These are phyloP conservation scores for Sebastes trivittatus DNA, from an alignment of 2,797 vertebrate genomes.

Conservation along the genomic window DNA sequence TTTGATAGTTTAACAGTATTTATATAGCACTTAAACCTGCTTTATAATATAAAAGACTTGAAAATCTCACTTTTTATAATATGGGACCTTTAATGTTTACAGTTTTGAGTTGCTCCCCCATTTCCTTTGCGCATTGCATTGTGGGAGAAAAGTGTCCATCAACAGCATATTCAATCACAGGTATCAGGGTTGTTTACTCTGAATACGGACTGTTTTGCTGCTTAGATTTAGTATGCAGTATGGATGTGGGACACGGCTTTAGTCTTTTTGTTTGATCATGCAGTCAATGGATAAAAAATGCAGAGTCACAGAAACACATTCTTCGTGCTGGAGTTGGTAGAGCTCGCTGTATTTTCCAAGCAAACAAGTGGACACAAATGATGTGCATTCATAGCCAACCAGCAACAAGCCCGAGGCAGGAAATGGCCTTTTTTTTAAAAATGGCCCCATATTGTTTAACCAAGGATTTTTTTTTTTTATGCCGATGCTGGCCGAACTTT, in stretches of 20 bases:
- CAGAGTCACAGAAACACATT: slow-evolving; percentile 36
- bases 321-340: background rate
- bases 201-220: background rate
- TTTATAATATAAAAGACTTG: too few relatives aligned
- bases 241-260: background rate
- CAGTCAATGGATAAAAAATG: slow-evolving; percentile 32
- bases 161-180: background rate
- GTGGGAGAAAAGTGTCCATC: background rate
- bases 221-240: background rate
- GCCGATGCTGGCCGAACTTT: slow-evolving; percentile 47
- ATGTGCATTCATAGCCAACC: slow-evolving; percentile 64
- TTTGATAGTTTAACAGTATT: too few relatives aligned
- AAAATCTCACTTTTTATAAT: too few relatives aligned
- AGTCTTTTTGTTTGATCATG: slow-evolving; percentile 9
- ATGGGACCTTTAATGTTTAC: background rate
- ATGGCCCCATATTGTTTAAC: slow-evolving; percentile 46
- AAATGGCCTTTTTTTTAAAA: slow-evolving; percentile 55
- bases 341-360: slow-evolving; percentile 12
- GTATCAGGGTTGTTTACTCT: background rate
- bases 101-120: background rate
- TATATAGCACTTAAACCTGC: too few relatives aligned
- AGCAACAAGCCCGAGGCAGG: slow-evolving; percentile 57
- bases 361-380: slow-evolving; percentile 56
- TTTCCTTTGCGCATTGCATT: background rate
- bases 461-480: slow-evolving; percentile 49